Percentiles rank a stretch among this genome's conserved stretches.
These are phyloP conservation scores for Cheilosia vernalis DNA, from an alignment of 2,888 invertebrate species.

Conservation along the genomic window DNA sequence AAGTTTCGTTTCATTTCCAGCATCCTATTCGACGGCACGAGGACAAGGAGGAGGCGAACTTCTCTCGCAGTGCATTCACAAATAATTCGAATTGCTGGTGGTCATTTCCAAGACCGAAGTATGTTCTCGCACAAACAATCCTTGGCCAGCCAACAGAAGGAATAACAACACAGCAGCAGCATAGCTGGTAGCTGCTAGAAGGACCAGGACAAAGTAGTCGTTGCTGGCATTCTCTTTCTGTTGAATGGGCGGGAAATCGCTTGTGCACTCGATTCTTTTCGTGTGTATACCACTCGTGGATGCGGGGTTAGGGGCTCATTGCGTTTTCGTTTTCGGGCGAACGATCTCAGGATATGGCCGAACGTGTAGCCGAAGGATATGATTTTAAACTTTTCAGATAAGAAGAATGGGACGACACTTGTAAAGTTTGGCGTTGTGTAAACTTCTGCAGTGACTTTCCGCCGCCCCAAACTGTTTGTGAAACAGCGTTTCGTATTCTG, in stretches of 20 bases:
- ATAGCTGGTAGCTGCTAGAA: too few species aligned
- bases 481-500: constrained; percentile 20
- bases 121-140: constrained; percentile 66
- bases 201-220: constrained; percentile 34
- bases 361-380: constrained; percentile 73
- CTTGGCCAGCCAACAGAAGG: constrained; percentile 61
- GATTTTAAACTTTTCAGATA: constrained; percentile 74
- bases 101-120: constrained; percentile 70
- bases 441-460: constrained; percentile 64
- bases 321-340: constrained; percentile 6
- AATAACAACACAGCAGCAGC: constrained; percentile 53
- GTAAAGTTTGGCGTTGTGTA: constrained; percentile 73
- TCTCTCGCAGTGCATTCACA: constrained; percentile 61
- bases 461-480: constrained; percentile 15
- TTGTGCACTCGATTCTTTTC: constrained; percentile 70
- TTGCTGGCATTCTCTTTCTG: constrained; percentile 60
- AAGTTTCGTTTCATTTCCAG: constrained; percentile 73
- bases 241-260: constrained; percentile 73
- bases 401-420: constrained; percentile 74
- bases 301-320: neutral
- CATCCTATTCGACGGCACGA: constrained; percentile 47
- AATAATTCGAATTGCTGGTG: constrained; percentile 75
- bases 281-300: constrained; percentile 28
- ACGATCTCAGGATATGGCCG: constrained; percentile 57
- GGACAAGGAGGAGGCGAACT: constrained; percentile 33